Evolutionary conservation across 2,113 vertebrate species (phyloP).

Genomic region (Cinclus cinclus): DNA sequence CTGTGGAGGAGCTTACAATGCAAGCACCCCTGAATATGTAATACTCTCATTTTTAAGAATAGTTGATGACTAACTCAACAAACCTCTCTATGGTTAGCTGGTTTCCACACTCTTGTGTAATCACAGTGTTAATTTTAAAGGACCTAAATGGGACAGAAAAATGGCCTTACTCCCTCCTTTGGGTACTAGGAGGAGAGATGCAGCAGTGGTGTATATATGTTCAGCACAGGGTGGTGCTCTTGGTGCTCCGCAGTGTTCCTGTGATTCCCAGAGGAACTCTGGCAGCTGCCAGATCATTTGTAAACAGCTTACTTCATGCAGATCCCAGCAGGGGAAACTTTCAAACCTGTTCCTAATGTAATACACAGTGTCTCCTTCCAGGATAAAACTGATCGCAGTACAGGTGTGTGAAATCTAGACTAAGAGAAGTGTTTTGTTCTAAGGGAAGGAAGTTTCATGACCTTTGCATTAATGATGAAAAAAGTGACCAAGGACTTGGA

Average conservation of each 20-base stretch:
- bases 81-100: not conserved
- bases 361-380: not conserved
- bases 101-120: not conserved
- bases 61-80: not conserved
- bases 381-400: not conserved
- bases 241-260: not conserved
- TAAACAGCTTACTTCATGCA: not conserved
- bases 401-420: not conserved
- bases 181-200: not conserved
- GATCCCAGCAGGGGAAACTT: not conserved
- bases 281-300: no score
- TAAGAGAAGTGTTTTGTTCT: not conserved
- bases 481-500: not conserved
- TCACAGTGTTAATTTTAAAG: not conserved
- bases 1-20: not conserved
- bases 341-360: not conserved
- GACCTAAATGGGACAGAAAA: not conserved
- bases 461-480: not conserved
- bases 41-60: not conserved
- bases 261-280: not conserved
- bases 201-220: not conserved
- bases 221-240: conserved; percentile 30
- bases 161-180: not conserved
- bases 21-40: not conserved
- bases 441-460: not conserved